phyloP scores from a whole-genome alignment of 2,797 vertebrate species.

The Phoebastria nigripes region DNA sequence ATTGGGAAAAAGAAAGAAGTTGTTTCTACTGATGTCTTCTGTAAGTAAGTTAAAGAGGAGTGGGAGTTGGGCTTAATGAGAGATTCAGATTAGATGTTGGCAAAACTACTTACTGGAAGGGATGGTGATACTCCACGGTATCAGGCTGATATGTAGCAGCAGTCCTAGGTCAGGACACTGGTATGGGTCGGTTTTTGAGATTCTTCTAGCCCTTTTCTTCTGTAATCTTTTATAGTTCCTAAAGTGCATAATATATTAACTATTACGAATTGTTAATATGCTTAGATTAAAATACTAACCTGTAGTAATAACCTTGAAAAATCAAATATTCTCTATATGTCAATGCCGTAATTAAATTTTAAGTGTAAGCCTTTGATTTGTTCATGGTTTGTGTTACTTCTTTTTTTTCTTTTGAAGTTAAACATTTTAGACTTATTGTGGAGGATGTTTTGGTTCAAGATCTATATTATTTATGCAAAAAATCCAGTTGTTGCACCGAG shows the following conservation, averaged over 20 bases:
- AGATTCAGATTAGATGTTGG: neutral
- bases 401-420: neutral
- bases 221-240: neutral
- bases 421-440: neutral
- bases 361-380: neutral
- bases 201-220: neutral
- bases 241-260: neutral
- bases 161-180: neutral
- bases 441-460: neutral
- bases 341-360: neutral
- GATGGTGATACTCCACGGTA: neutral
- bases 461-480: neutral
- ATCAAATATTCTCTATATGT: neutral
- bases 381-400: neutral
- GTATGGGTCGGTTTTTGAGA: neutral
- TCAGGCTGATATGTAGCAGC: neutral
- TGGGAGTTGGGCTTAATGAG: neutral
- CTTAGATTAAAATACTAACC: neutral
- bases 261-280: neutral
- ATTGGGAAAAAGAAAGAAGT: neutral
- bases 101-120: neutral
- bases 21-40: neutral
- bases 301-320: neutral
- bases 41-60: neutral
- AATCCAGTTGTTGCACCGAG: neutral